phyloP scores from a whole-genome alignment of 1,140 invertebrate genomes.

The Euura saliciscinereae region DNA sequence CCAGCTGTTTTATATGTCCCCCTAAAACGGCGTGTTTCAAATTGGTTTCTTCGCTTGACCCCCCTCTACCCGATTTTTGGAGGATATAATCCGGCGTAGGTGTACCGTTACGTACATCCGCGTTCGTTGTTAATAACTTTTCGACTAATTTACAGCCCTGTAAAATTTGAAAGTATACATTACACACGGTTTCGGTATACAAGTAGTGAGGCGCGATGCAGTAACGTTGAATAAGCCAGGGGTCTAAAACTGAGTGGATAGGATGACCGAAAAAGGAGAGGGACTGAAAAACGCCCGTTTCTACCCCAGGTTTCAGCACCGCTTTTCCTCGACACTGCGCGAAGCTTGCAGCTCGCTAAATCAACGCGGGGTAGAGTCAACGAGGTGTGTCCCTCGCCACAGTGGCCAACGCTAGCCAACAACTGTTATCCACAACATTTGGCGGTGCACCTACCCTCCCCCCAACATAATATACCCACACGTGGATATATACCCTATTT shows the following conservation, averaged over 20 bases:
- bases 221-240: too few relatives aligned
- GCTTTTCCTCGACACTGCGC: neutral
- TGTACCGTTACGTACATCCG: neutral
- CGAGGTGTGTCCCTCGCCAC: neutral
- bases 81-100: neutral
- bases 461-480: neutral
- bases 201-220: too few relatives aligned
- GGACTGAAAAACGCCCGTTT: neutral
- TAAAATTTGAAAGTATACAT: too few relatives aligned
- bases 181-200: too few relatives aligned
- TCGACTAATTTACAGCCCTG: neutral
- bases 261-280: neutral
- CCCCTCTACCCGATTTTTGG: neutral
- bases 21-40: neutral
- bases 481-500: neutral
- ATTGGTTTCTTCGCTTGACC: constrained; percentile 7
- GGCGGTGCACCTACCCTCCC: neutral
- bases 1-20: constrained; percentile 7
- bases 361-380: constrained; percentile 4
- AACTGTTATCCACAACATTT: constrained; percentile 5
- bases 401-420: constrained; percentile 6
- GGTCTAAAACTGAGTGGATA: too few relatives aligned
- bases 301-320: neutral
- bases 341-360: neutral
- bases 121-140: constrained; percentile 4